Conservation (phyloP, 2,113 vertebrate species). For the Podarcis raffonei region DNA sequence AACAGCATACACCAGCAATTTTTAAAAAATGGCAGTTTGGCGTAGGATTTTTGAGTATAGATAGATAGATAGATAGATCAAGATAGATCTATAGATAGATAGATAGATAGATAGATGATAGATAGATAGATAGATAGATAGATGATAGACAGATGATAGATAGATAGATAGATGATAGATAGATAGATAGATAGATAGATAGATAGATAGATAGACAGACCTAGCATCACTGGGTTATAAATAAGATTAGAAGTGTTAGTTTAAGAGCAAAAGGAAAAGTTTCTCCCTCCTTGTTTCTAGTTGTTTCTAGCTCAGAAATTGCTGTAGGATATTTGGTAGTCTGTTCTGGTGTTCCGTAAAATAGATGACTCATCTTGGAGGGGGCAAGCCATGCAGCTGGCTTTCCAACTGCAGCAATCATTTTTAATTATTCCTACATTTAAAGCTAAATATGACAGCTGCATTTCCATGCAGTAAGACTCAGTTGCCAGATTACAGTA, state of each 20-base stretch:
- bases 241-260: not conserved
- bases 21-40: too few species aligned
- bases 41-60: too few species aligned
- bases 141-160: too few species aligned
- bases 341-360: not conserved
- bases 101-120: too few species aligned
- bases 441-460: slow-evolving; percentile 1
- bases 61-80: too few species aligned
- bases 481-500: not conserved
- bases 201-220: too few species aligned
- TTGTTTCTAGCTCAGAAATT: not conserved
- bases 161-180: too few species aligned
- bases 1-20: too few species aligned
- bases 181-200: too few species aligned
- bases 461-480: not conserved
- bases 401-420: slow-evolving; percentile 5
- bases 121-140: too few species aligned
- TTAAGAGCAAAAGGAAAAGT: not conserved
- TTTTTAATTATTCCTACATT: slow-evolving; percentile 22
- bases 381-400: not conserved
- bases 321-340: not conserved
- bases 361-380: not conserved
- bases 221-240: not conserved
- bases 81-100: too few species aligned
- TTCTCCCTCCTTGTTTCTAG: not conserved